Percentiles rank a stretch among this genome's conserved stretches.
Conservation (phyloP, 2,797 vertebrate genomes). For the Clarias laeviceps region DNA sequence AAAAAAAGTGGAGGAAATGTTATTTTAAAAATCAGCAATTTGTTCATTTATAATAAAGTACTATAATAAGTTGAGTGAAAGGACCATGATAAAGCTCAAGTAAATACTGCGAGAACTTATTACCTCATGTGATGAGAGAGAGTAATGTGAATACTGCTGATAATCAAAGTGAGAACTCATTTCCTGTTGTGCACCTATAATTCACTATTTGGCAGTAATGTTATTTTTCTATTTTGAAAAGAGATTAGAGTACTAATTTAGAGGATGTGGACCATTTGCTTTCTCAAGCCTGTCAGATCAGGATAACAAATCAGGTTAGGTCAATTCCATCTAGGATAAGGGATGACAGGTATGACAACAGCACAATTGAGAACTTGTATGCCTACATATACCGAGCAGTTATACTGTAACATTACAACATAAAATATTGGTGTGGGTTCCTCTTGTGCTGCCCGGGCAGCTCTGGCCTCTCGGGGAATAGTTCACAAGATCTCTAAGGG, state of each 20-base stretch:
- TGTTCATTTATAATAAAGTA: neutral
- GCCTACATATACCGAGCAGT: too few relatives aligned
- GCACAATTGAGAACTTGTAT: neutral
- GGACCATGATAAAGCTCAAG: neutral
- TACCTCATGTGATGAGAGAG: neutral
- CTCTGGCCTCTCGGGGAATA: too few relatives aligned
- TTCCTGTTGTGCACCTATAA: neutral
- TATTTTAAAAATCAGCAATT: neutral
- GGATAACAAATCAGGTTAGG: neutral
- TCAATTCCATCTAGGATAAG: neutral
- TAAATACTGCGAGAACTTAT: neutral
- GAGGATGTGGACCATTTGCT: neutral
- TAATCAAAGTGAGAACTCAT: neutral
- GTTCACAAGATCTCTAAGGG: too few relatives aligned
- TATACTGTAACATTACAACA: too few relatives aligned
- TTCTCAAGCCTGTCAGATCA: neutral
- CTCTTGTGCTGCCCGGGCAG: too few relatives aligned
- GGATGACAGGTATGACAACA: neutral
- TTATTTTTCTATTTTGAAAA: neutral
- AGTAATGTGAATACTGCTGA: neutral
- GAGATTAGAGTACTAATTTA: neutral
- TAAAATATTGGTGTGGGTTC: too few relatives aligned
- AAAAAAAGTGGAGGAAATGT: too few relatives aligned
- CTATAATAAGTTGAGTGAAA: too few relatives aligned
- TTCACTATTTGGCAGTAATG: neutral